Evolutionary conservation across 2,113 vertebrate species (phyloP).

Genomic region (Nerophis lumbriciformis): DNA sequence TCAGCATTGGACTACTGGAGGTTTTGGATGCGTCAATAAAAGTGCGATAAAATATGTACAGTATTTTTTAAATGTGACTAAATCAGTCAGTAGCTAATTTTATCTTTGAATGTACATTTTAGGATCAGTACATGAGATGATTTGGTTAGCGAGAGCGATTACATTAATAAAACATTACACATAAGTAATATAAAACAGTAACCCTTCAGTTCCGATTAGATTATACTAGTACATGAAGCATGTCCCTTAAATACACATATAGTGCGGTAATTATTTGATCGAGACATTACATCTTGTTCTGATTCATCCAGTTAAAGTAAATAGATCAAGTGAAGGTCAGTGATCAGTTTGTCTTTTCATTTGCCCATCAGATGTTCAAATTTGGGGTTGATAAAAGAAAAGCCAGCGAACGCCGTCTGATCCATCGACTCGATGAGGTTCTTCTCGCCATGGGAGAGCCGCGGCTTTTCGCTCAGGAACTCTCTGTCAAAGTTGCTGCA

Average conservation of each 20-base stretch:
- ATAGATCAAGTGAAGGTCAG: neutral
- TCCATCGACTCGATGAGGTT: constrained; percentile 97
- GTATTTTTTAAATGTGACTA: neutral
- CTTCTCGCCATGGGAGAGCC: constrained; percentile 86
- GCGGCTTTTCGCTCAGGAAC: constrained; percentile 91
- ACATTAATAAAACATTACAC: constrained; percentile 10
- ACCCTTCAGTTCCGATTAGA: constrained; percentile 14
- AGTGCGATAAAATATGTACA: neutral
- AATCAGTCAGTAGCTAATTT: neutral
- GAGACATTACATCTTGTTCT: neutral
- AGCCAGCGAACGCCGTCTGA: constrained; percentile 83
- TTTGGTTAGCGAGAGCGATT: constrained; percentile 30
- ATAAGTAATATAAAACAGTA: constrained; percentile 9
- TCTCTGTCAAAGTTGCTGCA: constrained; percentile 96
- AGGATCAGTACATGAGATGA: constrained; percentile 44
- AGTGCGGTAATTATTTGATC: neutral
- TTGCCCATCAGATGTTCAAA: constrained; percentile 80
- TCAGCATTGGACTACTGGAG: neutral
- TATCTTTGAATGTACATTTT: neutral
- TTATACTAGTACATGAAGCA: constrained; percentile 30
- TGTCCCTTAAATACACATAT: constrained; percentile 27
- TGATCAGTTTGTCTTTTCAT: constrained; percentile 43
- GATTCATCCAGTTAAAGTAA: neutral
- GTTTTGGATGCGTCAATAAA: neutral
- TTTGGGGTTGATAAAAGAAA: constrained; percentile 91